phyloP scores from a whole-genome alignment of 2,888 invertebrate species.

The Drosophila tanythrix region DNA sequence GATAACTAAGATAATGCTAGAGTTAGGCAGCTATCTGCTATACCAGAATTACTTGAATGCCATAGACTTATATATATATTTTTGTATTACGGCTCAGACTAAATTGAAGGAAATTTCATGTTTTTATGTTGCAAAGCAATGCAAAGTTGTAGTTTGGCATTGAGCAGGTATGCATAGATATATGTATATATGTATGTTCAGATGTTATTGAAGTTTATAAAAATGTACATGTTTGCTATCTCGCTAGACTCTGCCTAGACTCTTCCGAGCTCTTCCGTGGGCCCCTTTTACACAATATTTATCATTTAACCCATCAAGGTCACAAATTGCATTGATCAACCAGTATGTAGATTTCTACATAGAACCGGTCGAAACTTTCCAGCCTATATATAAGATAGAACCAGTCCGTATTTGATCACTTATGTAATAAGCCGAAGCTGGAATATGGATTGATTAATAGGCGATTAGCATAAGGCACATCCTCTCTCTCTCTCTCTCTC shows the following conservation, averaged over 20 bases:
- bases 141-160: too few species aligned
- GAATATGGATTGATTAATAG: not conserved
- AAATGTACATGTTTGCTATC: not conserved
- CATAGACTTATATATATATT: not conserved
- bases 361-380: constrained; percentile 4
- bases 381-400: constrained; percentile 1
- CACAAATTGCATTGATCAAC: not conserved
- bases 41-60: not conserved
- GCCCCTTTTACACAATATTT: not conserved
- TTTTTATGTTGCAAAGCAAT: too few species aligned
- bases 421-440: not conserved
- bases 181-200: not conserved
- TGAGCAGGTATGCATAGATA: too few species aligned
- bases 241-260: not conserved
- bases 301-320: not conserved
- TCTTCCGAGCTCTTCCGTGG: not conserved
- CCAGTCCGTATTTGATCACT: not conserved
- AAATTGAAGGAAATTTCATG: too few species aligned
- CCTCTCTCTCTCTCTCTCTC: not conserved
- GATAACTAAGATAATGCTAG: not conserved
- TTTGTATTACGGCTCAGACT: not conserved
- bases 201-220: not conserved
- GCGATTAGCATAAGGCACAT: not conserved
- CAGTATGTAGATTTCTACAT: not conserved
- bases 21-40: not conserved